Evolutionary conservation across 2,888 invertebrate genomes (phyloP).

Genomic region (Ormyrus nitidulus): DNA sequence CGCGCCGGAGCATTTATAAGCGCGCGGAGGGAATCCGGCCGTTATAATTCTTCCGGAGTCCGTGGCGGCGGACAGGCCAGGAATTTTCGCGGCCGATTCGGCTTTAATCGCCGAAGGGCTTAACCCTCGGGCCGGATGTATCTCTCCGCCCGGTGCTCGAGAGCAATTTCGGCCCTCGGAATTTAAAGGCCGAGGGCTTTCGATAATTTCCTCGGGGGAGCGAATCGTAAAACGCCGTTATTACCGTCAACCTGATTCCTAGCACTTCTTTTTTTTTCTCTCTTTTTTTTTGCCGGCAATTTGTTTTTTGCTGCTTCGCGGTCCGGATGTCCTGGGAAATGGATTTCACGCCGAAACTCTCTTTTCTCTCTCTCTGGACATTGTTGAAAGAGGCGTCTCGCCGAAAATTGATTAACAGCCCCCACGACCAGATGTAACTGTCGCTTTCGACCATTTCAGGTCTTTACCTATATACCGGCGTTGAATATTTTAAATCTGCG

Average conservation of each 20-base stretch:
- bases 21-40: conserved; percentile 15
- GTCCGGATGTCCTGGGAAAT: conserved; percentile 1
- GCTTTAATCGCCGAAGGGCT: conserved; percentile 30
- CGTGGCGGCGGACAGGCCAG: conserved; percentile 14
- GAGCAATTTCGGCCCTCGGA: conserved; percentile 44
- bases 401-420: background rate
- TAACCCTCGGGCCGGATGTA: conserved; percentile 16
- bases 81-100: conserved; percentile 53
- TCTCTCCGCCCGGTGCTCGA: conserved; percentile 16
- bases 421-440: no score
- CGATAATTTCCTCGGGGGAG: conserved; percentile 44
- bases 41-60: conserved; percentile 48
- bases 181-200: conserved; percentile 51
- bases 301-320: conserved; percentile 1
- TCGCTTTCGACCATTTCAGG: no score
- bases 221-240: conserved; percentile 45
- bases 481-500: no score
- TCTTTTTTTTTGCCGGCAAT: conserved; percentile 3
- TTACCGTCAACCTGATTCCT: conserved; percentile 28
- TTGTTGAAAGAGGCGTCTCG: background rate
- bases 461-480: no score
- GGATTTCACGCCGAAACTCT: background rate
- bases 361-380: background rate
- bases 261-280: background rate
- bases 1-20: conserved; percentile 29